phyloP scores from a whole-genome alignment of 2,797 vertebrate genomes.

The Sebastes elongatus region DNA sequence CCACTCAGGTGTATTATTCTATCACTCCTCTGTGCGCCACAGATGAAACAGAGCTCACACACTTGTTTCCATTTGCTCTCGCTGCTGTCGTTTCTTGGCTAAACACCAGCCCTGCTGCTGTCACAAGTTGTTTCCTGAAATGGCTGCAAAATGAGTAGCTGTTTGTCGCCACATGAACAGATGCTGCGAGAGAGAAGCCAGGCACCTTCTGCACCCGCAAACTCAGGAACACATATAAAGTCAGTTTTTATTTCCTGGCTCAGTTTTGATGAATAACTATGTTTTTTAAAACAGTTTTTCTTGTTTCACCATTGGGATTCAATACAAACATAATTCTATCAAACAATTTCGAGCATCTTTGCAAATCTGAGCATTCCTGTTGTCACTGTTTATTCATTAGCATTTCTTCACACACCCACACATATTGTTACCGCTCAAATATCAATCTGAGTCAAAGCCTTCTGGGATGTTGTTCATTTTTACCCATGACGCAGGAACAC shows the following conservation, averaged over 20 bases:
- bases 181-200: slow-evolving; percentile 10
- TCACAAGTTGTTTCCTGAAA: slow-evolving; percentile 32
- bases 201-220: slow-evolving; percentile 3
- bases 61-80: slow-evolving; percentile 30
- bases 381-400: slow-evolving; percentile 33
- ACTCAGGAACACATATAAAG: neutral
- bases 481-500: neutral
- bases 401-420: slow-evolving; percentile 12
- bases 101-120: slow-evolving; percentile 14
- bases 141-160: slow-evolving; percentile 11
- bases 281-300: neutral
- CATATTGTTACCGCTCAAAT: slow-evolving; percentile 33
- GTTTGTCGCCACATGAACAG: slow-evolving; percentile 17
- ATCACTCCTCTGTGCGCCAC: neutral
- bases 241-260: neutral
- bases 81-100: neutral
- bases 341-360: slow-evolving; percentile 4
- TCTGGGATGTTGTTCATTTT: slow-evolving; percentile 21
- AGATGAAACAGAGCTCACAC: slow-evolving; percentile 11
- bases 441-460: slow-evolving; percentile 24
- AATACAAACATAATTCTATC: neutral
- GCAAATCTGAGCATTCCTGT: slow-evolving; percentile 16
- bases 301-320: neutral
- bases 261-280: neutral
- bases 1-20: slow-evolving; percentile 20